Percentiles rank a stretch among this genome's conserved stretches.
Evolutionary conservation across 2,888 invertebrate species (phyloP).

Genomic region (Leptopilina drosophilae): DNA sequence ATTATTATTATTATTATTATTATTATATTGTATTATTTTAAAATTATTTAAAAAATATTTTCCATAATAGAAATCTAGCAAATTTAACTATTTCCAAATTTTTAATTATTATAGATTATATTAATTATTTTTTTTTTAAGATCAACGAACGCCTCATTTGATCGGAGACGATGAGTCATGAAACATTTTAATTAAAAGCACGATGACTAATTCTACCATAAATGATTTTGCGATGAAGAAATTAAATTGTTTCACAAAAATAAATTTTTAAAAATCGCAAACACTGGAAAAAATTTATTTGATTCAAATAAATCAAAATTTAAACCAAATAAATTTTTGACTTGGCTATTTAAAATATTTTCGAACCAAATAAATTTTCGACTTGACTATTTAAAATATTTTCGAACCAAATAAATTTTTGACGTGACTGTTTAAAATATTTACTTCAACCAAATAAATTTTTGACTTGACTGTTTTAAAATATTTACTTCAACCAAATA

Average conservation of each 20-base stretch:
- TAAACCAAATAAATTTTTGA: too few relatives aligned
- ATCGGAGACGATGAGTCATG: constrained; percentile 9
- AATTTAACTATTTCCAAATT: not conserved
- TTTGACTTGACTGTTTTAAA: too few relatives aligned
- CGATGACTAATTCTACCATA: constrained; percentile 13
- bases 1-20: not conserved
- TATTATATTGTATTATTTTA: not conserved
- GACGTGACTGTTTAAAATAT: too few relatives aligned
- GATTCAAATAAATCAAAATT: too few relatives aligned
- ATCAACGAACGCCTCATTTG: not conserved
- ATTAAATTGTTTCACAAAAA: not conserved
- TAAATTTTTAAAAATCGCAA: too few relatives aligned
- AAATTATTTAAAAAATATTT: not conserved
- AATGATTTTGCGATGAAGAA: not conserved
- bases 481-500: too few relatives aligned
- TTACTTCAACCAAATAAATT: too few relatives aligned
- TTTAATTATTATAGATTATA: not conserved
- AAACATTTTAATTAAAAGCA: not conserved
- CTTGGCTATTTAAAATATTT: too few relatives aligned
- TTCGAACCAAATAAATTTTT: too few relatives aligned
- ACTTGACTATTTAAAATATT: too few relatives aligned
- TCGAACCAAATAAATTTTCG: too few relatives aligned
- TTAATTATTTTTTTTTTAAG: not conserved
- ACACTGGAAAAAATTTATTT: too few relatives aligned
- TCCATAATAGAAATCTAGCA: not conserved